phyloP scores from a whole-genome alignment of 2,888 invertebrate genomes.

The Eupithecia tripunctaria region DNA sequence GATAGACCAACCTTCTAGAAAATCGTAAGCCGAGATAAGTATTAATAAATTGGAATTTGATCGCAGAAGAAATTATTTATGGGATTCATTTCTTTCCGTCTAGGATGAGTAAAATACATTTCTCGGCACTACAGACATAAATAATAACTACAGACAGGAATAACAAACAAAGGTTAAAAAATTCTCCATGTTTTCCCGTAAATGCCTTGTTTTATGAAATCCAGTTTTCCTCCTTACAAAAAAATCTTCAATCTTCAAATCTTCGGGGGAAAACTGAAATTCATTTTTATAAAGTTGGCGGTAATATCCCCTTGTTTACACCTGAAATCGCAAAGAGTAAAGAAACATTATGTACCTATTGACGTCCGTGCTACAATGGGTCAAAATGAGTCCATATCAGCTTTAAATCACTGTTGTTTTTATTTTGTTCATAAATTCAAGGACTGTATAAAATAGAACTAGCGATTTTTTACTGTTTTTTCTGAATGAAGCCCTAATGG shows the following conservation, averaged over 20 bases:
- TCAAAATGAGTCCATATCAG: not conserved
- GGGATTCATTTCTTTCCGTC: not conserved
- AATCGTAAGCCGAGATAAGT: not conserved
- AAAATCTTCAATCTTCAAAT: too few species aligned
- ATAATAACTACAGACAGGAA: not conserved
- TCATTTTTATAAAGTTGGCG: too few species aligned
- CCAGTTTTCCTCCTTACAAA: too few species aligned
- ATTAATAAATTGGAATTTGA: conserved; percentile 4
- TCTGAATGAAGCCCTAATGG: too few species aligned
- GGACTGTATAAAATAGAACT: too few species aligned
- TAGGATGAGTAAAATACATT: not conserved
- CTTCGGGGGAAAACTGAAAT: too few species aligned
- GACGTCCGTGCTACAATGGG: not conserved
- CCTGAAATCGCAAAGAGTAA: too few species aligned
- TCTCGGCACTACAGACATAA: not conserved
- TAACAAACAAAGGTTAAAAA: not conserved
- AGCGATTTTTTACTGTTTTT: too few species aligned
- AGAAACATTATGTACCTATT: too few species aligned
- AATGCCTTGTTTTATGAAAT: too few species aligned
- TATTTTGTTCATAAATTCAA: too few species aligned
- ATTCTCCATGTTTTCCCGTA: not conserved
- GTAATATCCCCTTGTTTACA: too few species aligned
- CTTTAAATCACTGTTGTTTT: not conserved
- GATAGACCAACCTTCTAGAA: conserved; percentile 7
- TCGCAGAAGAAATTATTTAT: not conserved